Percentiles rank a stretch among this genome's conserved stretches.
Conservation (phyloP, 2,113 vertebrate genomes). For the Rhinoderma darwinii region DNA sequence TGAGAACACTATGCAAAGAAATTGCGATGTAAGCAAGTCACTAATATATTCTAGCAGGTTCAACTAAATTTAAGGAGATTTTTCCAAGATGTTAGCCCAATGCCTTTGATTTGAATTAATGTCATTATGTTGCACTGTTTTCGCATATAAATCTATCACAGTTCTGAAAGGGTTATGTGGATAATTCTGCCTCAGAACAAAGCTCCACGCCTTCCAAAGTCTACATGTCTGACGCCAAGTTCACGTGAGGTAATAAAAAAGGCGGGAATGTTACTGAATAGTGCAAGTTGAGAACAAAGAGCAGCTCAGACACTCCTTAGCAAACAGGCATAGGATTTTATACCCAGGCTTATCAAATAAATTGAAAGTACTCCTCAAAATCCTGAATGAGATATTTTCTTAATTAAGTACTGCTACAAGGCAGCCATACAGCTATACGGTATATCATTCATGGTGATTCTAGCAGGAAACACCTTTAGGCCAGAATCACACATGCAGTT, state of each 20-base stretch:
- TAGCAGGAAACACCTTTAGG: no score
- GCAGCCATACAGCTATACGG: no score
- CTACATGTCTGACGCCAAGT: neutral
- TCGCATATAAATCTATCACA: neutral
- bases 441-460: no score
- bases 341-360: slow-evolving; percentile 90
- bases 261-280: neutral
- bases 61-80: no score
- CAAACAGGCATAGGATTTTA: slow-evolving; percentile 39
- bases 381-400: no score
- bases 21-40: no score
- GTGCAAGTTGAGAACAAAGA: neutral
- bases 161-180: neutral
- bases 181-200: neutral
- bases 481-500: no score
- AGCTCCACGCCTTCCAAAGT: neutral
- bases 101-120: no score
- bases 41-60: no score
- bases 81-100: no score
- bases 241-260: slow-evolving; percentile 13
- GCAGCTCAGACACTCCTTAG: slow-evolving; percentile 9
- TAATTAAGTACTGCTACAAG: no score
- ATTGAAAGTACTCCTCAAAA: neutral
- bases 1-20: no score
- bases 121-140: neutral